Base-by-base conservation (phyloP, 2,113 vertebrate species). In the Pelobates fuscus region DNA sequence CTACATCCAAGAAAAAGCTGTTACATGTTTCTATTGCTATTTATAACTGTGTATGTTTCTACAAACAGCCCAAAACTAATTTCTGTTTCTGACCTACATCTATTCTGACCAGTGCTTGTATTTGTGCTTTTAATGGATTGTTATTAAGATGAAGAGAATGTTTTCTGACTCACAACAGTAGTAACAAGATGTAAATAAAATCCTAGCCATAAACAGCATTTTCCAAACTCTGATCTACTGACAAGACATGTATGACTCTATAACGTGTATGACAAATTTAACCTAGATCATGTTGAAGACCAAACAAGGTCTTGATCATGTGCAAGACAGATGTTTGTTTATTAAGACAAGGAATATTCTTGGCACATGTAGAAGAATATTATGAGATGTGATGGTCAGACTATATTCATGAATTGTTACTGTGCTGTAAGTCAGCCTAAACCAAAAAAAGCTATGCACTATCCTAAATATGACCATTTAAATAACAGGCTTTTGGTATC, bases 191-290 rank as follows among this genome's bases (percentile, higher is more conserved):
- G 69, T 83, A 82, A 68, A 85, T 54, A 85, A 84, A 87, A 85
- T 85, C 78, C 80, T 46, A 68, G 32, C 20, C 2, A n/a, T 73
- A 84, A 88, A 83, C 84, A n/a, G 60, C 79, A 80, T 82, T 86
- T 79, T 77, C 52, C 11, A 79, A 77, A 83, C 70, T 70, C 77
- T 37, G 21, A 24, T 67, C 23, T 76, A 63, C 60, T 82, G 80
- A 84, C 82, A 80, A 0, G 18, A 14, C 15, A 49, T 14, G 17
- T 49, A 49, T 49, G 44, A 49, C 44, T 17, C 15, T 4, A 7
- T 1, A 12, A 60, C 58, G 30, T 60, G 6, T 15, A 15, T 10
- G 30, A 2, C 15, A 25, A 30, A 2, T 25, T 12, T 27, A 12
- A 6, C 15, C 20, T 37, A 32, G 20, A 69, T 2, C n/a, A 21